Conservation (phyloP, 2,113 vertebrate species). For the Silurus asotus region DNA sequence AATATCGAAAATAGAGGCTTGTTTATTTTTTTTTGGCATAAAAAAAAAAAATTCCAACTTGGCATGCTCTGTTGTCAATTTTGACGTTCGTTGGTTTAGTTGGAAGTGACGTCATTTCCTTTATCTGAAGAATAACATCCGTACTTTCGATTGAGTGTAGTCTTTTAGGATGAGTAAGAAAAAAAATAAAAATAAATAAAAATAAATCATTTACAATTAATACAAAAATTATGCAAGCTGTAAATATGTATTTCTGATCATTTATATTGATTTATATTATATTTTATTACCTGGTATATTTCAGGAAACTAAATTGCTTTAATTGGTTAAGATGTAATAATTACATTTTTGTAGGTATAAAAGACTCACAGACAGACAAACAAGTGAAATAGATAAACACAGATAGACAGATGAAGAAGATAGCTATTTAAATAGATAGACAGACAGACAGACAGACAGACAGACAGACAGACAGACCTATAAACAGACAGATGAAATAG, state of each 20-base stretch:
- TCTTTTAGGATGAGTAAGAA: too few species aligned
- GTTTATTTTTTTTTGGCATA: not conserved
- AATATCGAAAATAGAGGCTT: not conserved
- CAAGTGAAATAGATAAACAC: not conserved
- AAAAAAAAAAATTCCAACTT: not conserved
- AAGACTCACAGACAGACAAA: not conserved
- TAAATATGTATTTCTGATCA: too few species aligned
- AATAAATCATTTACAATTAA: too few species aligned
- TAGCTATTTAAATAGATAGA: too few species aligned
- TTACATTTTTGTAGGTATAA: too few species aligned
- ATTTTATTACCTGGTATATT: not conserved
- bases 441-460: not conserved
- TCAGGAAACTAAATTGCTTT: not conserved
- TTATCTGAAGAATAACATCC: not conserved
- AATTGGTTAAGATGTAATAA: not conserved
- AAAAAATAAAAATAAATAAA: too few species aligned
- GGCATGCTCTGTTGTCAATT: slow-evolving; percentile 40
- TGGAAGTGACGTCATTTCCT: slow-evolving; percentile 52
- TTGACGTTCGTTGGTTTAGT: slow-evolving; percentile 62
- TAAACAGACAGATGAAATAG: too few species aligned
- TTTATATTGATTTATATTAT: not conserved
- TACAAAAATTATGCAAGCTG: too few species aligned
- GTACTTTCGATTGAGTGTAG: slow-evolving; percentile 15
- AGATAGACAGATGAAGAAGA: not conserved
- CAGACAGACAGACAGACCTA: not conserved